Base-by-base conservation (phyloP, 2,888 invertebrate species). In the Yponomeuta plumbellus region DNA sequence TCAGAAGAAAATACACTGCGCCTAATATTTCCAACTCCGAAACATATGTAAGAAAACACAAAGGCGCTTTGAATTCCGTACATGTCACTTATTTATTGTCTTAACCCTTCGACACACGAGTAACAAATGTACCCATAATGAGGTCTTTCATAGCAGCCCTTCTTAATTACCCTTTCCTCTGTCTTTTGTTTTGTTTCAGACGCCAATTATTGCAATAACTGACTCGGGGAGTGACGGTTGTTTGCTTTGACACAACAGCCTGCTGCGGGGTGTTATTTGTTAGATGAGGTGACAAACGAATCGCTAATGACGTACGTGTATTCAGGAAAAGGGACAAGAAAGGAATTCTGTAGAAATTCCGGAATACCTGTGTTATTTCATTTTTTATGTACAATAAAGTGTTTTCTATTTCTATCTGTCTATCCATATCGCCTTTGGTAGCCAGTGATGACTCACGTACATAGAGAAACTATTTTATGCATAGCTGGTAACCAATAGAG, bases 171-270 rank as follows among this genome's bases (percentile, higher is more conserved):
- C 69, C 67, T 65, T 71, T 74, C 75, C 79, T 83, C 84, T 84
- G 83, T 84, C 78, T 78, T 77, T 80, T 80, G 83, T 80, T 80
- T 78, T 76, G 61, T 75, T 76, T 77, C 79, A 79, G 80, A 81
- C 75, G 83, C 81, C 85, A 86, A 88, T 88, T 86, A 87, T 86
- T 85, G 80, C 80, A 84, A 85, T 86, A 85, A 85, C 76, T 73
- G 76, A 76, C 17, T 17, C 17, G 17, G 44, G 17, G 44, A 52
- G 44, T 52, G 44, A 52, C 44, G 5, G 13, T 52, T 17, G 74
- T 75, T 74, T 77, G 78, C 20, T 66, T 66, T 59, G 59, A 22
- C 22, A 22, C 59, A 59, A 59, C 20, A 34, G 59, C 17, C 44
- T 52, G 13, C 44, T 52, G 17, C 17, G 17, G 44, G 44, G 17